Percentiles rank a stretch among this genome's conserved stretches.
Conservation (phyloP, 2,888 invertebrate species). For the Dicycla oo region DNA sequence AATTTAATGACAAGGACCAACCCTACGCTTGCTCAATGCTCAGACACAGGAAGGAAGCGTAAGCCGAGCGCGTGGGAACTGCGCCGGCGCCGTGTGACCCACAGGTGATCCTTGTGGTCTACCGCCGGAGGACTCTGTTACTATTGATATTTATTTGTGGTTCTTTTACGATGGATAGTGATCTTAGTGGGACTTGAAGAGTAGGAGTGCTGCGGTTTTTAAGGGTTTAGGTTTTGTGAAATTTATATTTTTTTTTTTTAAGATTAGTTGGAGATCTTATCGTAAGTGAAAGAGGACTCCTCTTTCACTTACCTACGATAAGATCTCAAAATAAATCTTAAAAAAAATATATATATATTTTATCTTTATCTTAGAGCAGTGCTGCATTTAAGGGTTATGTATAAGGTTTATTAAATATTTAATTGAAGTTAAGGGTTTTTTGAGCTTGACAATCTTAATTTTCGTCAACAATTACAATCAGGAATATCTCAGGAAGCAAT, state of each 20-base stretch:
- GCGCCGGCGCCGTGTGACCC: conserved; percentile 84
- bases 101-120: conserved; percentile 64
- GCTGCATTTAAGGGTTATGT: not conserved
- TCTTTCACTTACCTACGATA: too few relatives aligned
- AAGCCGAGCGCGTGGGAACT: conserved; percentile 89
- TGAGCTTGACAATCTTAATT: too few relatives aligned
- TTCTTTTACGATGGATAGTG: conserved; percentile 23
- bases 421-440: too few relatives aligned
- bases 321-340: too few relatives aligned
- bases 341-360: too few relatives aligned
- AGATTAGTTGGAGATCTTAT: not conserved
- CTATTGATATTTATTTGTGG: conserved; percentile 61
- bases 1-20: conserved; percentile 28
- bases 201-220: not conserved
- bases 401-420: too few relatives aligned
- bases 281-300: too few relatives aligned
- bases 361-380: too few relatives aligned
- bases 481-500: too few relatives aligned
- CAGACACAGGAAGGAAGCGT: conserved; percentile 88
- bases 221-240: conserved; percentile 15
- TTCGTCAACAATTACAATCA: too few relatives aligned
- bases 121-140: conserved; percentile 36
- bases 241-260: too few relatives aligned
- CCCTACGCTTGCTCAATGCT: conserved; percentile 71
- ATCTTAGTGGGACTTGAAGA: conserved; percentile 39